Conservation (phyloP, 2,113 vertebrate species). For the Corvus hawaiiensis region DNA sequence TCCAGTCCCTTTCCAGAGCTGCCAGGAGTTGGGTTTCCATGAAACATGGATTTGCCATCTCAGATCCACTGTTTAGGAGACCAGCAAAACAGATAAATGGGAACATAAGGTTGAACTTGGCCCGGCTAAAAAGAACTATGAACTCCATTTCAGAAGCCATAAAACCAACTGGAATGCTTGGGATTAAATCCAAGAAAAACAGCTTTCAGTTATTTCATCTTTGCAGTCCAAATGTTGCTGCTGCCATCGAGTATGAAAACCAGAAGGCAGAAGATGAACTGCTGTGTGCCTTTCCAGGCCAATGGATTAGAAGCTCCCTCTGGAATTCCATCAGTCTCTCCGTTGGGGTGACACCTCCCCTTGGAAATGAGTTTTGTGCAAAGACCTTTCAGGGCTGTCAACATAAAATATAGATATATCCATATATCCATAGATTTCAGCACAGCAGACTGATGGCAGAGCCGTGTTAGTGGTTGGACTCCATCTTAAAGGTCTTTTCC, state of each 20-base stretch:
- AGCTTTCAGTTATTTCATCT: slow-evolving; percentile 34
- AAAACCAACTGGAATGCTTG: slow-evolving; percentile 44
- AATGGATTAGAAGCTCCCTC: neutral
- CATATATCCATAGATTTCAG: neutral
- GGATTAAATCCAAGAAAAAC: slow-evolving; percentile 21
- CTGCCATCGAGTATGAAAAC: neutral
- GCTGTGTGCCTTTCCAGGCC: neutral
- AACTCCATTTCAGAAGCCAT: slow-evolving; percentile 45
- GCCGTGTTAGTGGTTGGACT: neutral
- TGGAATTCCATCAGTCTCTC: neutral
- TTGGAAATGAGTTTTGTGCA: neutral
- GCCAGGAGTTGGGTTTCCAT: neutral
- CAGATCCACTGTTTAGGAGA: slow-evolving; percentile 13
- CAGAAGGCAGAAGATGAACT: neutral
- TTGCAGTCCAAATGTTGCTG: neutral
- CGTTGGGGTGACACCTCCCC: rapidly evolving
- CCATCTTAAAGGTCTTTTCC: neutral
- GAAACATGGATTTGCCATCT: neutral
- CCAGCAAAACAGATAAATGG: slow-evolving; percentile 38
- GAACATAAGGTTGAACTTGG: slow-evolving; percentile 41
- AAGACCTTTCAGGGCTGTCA: neutral
- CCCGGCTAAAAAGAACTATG: neutral
- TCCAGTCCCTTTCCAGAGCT: neutral
- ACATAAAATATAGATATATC: neutral
- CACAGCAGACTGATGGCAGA: neutral